Evolutionary conservation across 2,888 invertebrate genomes (phyloP), one percentile per base, ranked within the genome.

Genomic region (Nemotelus pantherinus): DNA sequence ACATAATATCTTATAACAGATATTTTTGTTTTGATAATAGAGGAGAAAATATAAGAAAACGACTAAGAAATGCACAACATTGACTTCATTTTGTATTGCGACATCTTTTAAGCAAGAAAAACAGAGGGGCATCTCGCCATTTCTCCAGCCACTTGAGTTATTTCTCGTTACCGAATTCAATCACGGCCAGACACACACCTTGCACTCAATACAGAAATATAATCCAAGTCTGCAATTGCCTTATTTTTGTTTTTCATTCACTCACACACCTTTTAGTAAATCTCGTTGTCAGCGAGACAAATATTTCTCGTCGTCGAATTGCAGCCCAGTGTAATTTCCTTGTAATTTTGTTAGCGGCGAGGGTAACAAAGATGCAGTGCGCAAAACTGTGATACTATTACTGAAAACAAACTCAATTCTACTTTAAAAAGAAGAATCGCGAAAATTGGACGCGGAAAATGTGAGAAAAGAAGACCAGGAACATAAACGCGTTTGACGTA

Each of bases 401-500:
- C 53, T 43, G 4, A 53, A 65, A 70, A 53, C 53, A 53, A 70
- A 70, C 55, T 70, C 6, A 65, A 70, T 55, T 55, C 70, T 53
- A 53, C 43, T 50, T 53, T 41, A 53, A 10, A 25, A 55, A 43
- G 57, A 77, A 68, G 47, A 77, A 47, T 68, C 72, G 65, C 48
- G 68, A 71, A 72, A 78, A 58, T 64, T 44, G 39, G 10, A 53
- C 55, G 53, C 76, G 55, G 44, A 76, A 76, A 76, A 55, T 53
- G 65, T 58, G 77, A 68, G 64, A 77, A 78, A 78, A 78, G 68
- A 45, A 78, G 74, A 78, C 77, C 72, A 78, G 77, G 68, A 78
- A 76, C 77, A 78, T 74, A 77, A 77, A 53, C 72, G 74, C 67
- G 77, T 68, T 77, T 78, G 78, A 78, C 78, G 78, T 78, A 77